These are phyloP conservation scores for Entosphenus tridentatus DNA, from an alignment of 2,113 vertebrate species.

Conservation along the genomic window DNA sequence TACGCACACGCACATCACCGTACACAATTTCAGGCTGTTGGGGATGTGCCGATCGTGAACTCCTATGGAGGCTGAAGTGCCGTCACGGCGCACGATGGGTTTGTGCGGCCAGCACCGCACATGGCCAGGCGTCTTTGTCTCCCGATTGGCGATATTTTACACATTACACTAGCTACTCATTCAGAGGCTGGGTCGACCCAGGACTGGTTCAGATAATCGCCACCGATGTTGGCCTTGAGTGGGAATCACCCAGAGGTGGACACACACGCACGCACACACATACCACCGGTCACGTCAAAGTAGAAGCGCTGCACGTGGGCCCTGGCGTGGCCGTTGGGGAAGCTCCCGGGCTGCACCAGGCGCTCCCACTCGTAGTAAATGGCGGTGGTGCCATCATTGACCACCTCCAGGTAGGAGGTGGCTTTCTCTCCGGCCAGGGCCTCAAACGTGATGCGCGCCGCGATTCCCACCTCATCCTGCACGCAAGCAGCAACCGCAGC, in stretches of 20 bases:
- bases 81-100: no score
- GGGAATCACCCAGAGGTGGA: neutral
- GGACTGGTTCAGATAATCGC: no score
- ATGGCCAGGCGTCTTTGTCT: no score
- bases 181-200: no score
- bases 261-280: neutral
- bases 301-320: conserved; percentile 23
- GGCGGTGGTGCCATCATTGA: conserved; percentile 45
- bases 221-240: neutral
- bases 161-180: no score
- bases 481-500: neutral
- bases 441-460: conserved; percentile 38
- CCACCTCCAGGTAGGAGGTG: conserved; percentile 30
- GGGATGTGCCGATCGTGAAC: no score
- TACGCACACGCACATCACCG: no score
- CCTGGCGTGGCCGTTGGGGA: conserved; percentile 15
- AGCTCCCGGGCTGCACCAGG: conserved; percentile 17
- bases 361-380: conserved; percentile 57
- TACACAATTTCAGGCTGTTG: no score
- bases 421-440: conserved; percentile 28
- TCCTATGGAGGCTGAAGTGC: no score
- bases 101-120: no score
- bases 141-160: no score
- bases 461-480: conserved; percentile 40
- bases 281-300: conserved; percentile 32